Percentiles rank a stretch among this genome's conserved stretches.
Evolutionary conservation across 2,888 invertebrate genomes (phyloP).

Genomic region (Plebejus argus): DNA sequence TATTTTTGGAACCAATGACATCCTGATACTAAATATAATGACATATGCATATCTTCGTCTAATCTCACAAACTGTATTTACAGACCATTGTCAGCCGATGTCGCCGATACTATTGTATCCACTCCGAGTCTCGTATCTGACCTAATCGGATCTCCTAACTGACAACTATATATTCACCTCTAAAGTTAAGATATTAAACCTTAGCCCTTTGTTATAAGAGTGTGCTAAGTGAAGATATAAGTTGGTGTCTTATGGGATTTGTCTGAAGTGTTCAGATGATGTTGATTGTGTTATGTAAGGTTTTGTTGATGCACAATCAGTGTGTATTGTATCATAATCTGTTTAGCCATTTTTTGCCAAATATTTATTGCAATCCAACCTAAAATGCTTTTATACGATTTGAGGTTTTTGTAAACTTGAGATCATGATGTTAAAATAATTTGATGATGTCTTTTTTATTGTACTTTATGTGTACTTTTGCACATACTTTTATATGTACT

Average conservation of each 20-base stretch:
- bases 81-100: slow-evolving; percentile 64
- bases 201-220: slow-evolving; percentile 42
- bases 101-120: slow-evolving; percentile 64
- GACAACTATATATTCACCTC: background rate
- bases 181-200: background rate
- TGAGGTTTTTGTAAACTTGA: background rate
- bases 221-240: slow-evolving; percentile 32
- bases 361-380: background rate
- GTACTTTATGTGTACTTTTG: too few relatives aligned
- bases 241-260: slow-evolving; percentile 66
- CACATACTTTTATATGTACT: too few relatives aligned
- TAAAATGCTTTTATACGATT: background rate
- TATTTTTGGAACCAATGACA: background rate
- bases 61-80: slow-evolving; percentile 64
- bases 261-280: slow-evolving; percentile 70
- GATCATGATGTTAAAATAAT: background rate
- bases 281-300: slow-evolving; percentile 74
- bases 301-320: slow-evolving; percentile 54
- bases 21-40: background rate
- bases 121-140: slow-evolving; percentile 64
- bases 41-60: slow-evolving; percentile 30
- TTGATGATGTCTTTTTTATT: too few relatives aligned
- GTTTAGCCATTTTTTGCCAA: background rate
- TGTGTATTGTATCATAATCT: slow-evolving; percentile 39
- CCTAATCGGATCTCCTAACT: slow-evolving; percentile 71